A percentile compares a stretch with the other conserved stretches of the same genome.
phyloP scores from a whole-genome alignment of 2,888 invertebrate species.

The Harpagoxenus sublaevis region DNA sequence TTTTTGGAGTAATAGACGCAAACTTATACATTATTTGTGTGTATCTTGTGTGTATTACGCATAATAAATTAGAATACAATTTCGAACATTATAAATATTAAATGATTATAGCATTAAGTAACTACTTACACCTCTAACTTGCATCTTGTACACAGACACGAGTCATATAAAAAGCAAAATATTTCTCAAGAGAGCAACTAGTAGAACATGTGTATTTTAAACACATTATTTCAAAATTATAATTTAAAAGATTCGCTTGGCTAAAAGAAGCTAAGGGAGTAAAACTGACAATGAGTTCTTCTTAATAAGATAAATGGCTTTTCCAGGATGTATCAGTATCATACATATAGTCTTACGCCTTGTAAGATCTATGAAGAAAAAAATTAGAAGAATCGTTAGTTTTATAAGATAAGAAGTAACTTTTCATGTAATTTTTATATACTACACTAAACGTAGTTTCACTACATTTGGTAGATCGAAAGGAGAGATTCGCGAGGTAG shows the following conservation, averaged over 20 bases:
- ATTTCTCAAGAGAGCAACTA: not conserved
- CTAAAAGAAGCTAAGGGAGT: not conserved
- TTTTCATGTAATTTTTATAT: too few species aligned
- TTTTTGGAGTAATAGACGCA: not conserved
- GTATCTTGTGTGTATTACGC: not conserved
- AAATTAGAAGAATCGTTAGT: too few species aligned
- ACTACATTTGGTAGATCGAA: not conserved
- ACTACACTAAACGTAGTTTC: too few species aligned
- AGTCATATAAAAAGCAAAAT: not conserved
- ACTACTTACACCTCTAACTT: constrained; percentile 7
- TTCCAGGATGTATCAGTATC: too few species aligned
- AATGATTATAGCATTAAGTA: not conserved
- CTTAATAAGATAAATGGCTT: not conserved
- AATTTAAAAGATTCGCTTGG: not conserved
- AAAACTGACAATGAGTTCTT: not conserved
- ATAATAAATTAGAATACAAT: not conserved
- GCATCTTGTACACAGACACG: constrained; percentile 1
- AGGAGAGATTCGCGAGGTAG: not conserved
- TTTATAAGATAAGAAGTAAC: too few species aligned
- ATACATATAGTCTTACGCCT: too few species aligned
- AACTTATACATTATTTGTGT: too few species aligned
- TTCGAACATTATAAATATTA: not conserved
- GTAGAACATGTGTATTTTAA: not conserved
- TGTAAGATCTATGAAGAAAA: too few species aligned
- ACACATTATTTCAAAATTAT: not conserved